Evolutionary conservation across 35 echinoderm and acorn worm species (phyloP), one percentile per base, ranked within the genome.

Genomic region (Amphiura filiformis): DNA sequence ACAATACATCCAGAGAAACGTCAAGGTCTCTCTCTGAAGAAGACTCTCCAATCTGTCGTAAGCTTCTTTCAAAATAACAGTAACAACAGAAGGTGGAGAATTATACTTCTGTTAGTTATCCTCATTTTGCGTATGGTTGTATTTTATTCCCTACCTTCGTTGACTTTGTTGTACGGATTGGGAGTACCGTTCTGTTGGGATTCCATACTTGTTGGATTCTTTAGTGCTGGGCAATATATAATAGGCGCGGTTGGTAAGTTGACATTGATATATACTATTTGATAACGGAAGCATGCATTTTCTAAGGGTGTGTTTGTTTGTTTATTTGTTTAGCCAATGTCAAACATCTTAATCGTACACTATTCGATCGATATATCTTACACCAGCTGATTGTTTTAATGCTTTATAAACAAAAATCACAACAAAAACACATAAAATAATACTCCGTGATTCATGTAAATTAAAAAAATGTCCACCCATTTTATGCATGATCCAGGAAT

Each of bases 51-150:
- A 35, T 26, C 39, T 13, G 40, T 87, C 2, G 37, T 87, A 26
- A 87, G 76, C 41, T 76, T 87, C 28, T 39, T 87, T 39, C 85
- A 87, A 76, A 87, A 76, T 41, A 87, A 87, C 75, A 87, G 65
- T 32, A 70, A 87, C 85, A 78, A 87, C 14, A 11, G 61, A 70
- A 70, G 61, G 26, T 76, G 85, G 20, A 65, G 85, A 9, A 37
- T 78, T 22, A 44, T 26, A 44, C 41, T 87, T 34, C 38, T 87
- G 26, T 40, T 87, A 13, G 37, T 76, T 13, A 87, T 39, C 32
- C 4, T 78, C 0, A 75, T 87, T 38, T 31, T 87, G 36, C 20
- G 76, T 0, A 76, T 87, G 13, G 18, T 87, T 23, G 85, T 87
- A 28, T 87, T 87, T 35, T 87, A 77, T 36, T 87, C 85, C 26